phyloP scores from a whole-genome alignment of 2,797 vertebrate genomes.

The Cynopterus sphinx region DNA sequence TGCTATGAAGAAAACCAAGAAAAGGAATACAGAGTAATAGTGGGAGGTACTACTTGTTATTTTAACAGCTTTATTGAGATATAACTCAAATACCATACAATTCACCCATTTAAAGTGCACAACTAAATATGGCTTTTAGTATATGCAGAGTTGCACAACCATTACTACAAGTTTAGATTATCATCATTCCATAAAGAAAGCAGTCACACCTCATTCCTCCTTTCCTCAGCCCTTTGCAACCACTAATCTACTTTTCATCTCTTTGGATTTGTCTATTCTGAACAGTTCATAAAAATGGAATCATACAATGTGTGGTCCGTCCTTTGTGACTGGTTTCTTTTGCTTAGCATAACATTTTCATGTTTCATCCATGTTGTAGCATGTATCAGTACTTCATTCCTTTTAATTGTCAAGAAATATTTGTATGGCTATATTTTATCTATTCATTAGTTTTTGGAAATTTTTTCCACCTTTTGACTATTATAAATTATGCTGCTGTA shows the following conservation, averaged over 20 bases:
- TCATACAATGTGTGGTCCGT: background rate
- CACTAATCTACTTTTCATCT: background rate
- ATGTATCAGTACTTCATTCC: background rate
- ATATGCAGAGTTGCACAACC: background rate
- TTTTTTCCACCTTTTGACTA: constrained; percentile 12
- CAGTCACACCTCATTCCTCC: background rate
- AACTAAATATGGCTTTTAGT: background rate
- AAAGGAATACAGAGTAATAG: constrained; percentile 12
- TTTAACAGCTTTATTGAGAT: constrained; percentile 40
- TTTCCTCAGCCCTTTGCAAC: background rate
- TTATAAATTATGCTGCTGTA: background rate
- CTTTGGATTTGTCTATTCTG: background rate
- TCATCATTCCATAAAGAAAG: background rate
- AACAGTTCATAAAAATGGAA: background rate
- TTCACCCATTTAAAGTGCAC: background rate
- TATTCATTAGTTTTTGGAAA: background rate
- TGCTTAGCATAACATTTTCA: background rate
- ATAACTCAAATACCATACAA: constrained; percentile 17
- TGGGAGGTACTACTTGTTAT: background rate
- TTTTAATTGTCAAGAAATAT: background rate
- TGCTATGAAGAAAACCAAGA: background rate
- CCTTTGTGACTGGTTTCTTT: constrained; percentile 18
- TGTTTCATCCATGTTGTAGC: background rate
- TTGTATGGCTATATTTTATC: background rate
- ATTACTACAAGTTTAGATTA: constrained; percentile 3